phyloP scores from a whole-genome alignment of 2,888 invertebrate species.

The Adineta ricciae region DNA sequence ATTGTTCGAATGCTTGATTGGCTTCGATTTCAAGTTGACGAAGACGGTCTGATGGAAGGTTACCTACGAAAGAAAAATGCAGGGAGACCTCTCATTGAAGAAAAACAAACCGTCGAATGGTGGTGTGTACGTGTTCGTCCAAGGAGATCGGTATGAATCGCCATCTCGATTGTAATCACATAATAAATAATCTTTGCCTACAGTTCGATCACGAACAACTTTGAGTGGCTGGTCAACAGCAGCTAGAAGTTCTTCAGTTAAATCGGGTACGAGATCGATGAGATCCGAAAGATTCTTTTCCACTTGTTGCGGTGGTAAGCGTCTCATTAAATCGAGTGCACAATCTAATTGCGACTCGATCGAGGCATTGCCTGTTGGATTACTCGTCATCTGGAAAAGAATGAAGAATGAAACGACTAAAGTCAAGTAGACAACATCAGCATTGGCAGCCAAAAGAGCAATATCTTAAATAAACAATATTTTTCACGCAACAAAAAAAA shows the following conservation, averaged over 20 bases:
- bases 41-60: conserved; percentile 89
- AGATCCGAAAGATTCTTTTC: conserved; percentile 46
- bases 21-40: conserved; percentile 91
- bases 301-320: conserved; percentile 95
- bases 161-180: conserved; percentile 99
- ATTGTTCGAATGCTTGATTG: conserved; percentile 94
- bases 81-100: too few relatives aligned
- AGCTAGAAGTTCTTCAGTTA: conserved; percentile 89
- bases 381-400: background rate
- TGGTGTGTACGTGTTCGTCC: conserved; percentile 35
- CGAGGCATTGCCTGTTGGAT: conserved; percentile 22
- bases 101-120: conserved; percentile 25
- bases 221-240: conserved; percentile 96
- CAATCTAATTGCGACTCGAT: conserved; percentile 79
- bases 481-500: background rate
- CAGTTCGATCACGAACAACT: conserved; percentile 79
- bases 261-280: conserved; percentile 62
- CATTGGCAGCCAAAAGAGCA: background rate
- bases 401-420: background rate
- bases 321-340: conserved; percentile 93
- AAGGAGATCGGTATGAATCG: conserved; percentile 73
- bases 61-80: conserved; percentile 69
- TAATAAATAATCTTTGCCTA: conserved; percentile 87
- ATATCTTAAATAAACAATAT: background rate
- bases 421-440: background rate